Evolutionary conservation across 2,113 vertebrate genomes (phyloP).

Genomic region (Salvator merianae): DNA sequence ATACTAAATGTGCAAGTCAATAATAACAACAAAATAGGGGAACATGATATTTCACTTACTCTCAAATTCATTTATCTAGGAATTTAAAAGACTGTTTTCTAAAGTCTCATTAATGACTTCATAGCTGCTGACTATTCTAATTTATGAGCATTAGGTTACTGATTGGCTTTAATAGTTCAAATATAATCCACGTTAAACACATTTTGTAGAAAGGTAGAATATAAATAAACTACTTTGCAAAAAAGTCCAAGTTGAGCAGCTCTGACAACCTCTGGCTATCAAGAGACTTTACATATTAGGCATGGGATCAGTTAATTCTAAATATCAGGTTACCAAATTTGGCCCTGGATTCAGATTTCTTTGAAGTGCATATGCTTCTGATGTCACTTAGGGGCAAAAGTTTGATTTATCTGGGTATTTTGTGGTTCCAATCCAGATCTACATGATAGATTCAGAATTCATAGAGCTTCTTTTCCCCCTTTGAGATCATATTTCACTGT

Average conservation of each 20-base stretch:
- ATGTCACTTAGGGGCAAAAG: conserved; percentile 7
- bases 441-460: neutral
- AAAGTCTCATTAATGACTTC: neutral
- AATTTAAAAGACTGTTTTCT: neutral
- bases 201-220: neutral
- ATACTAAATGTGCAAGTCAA: neutral
- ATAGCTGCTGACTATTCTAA: neutral
- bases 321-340: neutral
- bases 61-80: neutral
- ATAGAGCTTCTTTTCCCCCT: neutral
- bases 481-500: neutral
- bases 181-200: neutral
- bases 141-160: neutral
- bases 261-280: neutral
- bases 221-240: neutral
- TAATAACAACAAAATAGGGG: too few relatives aligned
- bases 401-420: conserved; percentile 48
- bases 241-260: neutral
- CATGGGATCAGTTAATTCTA: neutral
- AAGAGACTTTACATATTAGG: conserved; percentile 1
- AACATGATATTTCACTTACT: neutral
- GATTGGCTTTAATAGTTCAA: neutral
- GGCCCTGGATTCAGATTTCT: neutral
- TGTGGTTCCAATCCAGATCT: neutral
- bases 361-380: neutral